A percentile compares a stretch with the other conserved stretches of the same genome.
Evolutionary conservation across 2,888 invertebrate genomes (phyloP).

Genomic region (Hybos culiciformis): DNA sequence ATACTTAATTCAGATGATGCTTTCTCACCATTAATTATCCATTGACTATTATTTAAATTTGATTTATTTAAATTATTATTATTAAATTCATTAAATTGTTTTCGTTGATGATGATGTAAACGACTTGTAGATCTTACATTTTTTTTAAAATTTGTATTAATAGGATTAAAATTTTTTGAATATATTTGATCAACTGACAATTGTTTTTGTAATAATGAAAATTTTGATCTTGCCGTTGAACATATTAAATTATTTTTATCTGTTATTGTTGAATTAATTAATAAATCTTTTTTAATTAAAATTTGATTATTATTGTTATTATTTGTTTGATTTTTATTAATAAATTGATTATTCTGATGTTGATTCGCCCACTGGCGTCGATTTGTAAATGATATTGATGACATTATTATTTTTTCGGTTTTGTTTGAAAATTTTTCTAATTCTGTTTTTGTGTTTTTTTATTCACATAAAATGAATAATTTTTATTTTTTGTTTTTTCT

Average conservation of each 20-base stretch:
- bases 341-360: constrained; percentile 14
- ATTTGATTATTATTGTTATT: neutral
- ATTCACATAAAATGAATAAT: too few species aligned
- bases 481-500: too few species aligned
- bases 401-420: neutral
- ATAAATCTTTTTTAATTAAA: too few species aligned
- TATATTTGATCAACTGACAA: constrained; percentile 13
- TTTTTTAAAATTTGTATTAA: neutral
- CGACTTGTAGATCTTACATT: neutral
- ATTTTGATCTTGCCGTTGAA: constrained; percentile 6
- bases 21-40: neutral
- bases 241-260: constrained; percentile 1
- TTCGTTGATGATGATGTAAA: neutral
- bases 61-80: neutral
- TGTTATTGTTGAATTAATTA: too few species aligned
- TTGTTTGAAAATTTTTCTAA: too few species aligned
- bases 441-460: neutral
- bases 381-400: constrained; percentile 8
- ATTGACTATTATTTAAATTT: neutral
- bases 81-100: neutral
- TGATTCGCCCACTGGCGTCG: constrained; percentile 11
- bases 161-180: constrained; percentile 1
- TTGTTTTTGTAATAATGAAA: constrained; percentile 11
- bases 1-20: neutral
- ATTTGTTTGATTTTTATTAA: constrained; percentile 2